Conservation (phyloP, 2,113 vertebrate species). For the Limnothrissa miodon region DNA sequence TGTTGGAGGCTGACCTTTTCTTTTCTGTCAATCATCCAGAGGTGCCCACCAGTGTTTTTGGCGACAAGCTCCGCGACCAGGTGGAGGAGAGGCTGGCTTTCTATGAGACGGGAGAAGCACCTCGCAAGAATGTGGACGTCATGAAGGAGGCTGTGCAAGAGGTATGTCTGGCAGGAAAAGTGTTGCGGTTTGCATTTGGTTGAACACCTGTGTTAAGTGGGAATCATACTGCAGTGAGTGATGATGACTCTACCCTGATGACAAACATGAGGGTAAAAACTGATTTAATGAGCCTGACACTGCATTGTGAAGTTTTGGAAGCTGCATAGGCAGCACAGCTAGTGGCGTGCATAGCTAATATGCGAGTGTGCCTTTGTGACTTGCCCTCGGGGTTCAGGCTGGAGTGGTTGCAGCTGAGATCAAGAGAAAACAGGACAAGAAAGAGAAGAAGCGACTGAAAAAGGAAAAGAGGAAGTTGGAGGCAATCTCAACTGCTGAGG, state of each 20-base stretch:
- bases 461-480: conserved; percentile 76
- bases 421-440: conserved; percentile 82
- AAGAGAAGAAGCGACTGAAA: conserved; percentile 85
- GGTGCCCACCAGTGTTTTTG: conserved; percentile 85
- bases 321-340: fast-evolving
- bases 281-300: conserved; percentile 99
- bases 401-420: conserved; percentile 78
- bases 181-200: background rate
- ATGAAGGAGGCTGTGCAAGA: conserved; percentile 89
- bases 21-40: conserved; percentile 63
- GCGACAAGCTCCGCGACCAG: conserved; percentile 89
- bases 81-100: conserved; percentile 92
- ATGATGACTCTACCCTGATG: conserved; percentile 78
- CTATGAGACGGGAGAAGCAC: conserved; percentile 87
- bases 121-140: conserved; percentile 90
- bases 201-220: background rate
- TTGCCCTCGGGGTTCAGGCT: conserved; percentile 65
- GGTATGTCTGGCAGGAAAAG: conserved; percentile 62
- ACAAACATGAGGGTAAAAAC: conserved; percentile 73
- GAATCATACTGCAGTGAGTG: conserved; percentile 67
- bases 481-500: conserved; percentile 60
- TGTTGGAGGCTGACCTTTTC: background rate
- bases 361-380: background rate
- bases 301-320: conserved; percentile 25
- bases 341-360: background rate